phyloP scores from a whole-genome alignment of 2,888 invertebrate genomes.

The Pyrgus malvae region DNA sequence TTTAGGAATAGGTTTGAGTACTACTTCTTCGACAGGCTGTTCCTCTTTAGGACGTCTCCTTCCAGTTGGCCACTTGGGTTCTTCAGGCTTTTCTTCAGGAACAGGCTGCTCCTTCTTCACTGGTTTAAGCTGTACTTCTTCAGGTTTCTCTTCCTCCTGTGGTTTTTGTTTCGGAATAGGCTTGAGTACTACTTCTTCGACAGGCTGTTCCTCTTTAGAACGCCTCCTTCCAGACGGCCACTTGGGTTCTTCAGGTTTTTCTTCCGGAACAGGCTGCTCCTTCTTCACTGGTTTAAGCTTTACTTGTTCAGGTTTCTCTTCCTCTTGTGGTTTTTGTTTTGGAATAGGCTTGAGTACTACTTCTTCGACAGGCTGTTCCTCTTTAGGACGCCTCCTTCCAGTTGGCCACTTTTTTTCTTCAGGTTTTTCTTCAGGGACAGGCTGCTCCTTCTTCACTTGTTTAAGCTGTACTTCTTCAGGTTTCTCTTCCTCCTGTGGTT shows the following conservation, averaged over 20 bases:
- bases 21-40: neutral
- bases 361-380: neutral
- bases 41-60: neutral
- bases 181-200: too few species aligned
- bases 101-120: constrained; percentile 35
- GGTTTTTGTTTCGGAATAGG: too few species aligned
- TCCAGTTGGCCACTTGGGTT: neutral
- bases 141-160: neutral
- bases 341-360: neutral
- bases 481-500: constrained; percentile 8
- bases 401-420: neutral
- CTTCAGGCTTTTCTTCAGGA: constrained; percentile 31
- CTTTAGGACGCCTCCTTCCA: neutral
- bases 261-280: constrained; percentile 42
- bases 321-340: too few species aligned
- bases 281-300: constrained; percentile 54
- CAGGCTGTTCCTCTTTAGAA: constrained; percentile 56
- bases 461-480: constrained; percentile 25
- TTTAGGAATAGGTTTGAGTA: neutral
- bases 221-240: constrained; percentile 56
- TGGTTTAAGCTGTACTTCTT: constrained; percentile 30
- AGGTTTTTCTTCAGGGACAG: constrained; percentile 32
- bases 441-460: constrained; percentile 37
- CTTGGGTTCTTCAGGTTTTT: neutral
- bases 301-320: constrained; percentile 49